Conservation (phyloP, 2,888 invertebrate species). For the Tiliacea citrago region DNA sequence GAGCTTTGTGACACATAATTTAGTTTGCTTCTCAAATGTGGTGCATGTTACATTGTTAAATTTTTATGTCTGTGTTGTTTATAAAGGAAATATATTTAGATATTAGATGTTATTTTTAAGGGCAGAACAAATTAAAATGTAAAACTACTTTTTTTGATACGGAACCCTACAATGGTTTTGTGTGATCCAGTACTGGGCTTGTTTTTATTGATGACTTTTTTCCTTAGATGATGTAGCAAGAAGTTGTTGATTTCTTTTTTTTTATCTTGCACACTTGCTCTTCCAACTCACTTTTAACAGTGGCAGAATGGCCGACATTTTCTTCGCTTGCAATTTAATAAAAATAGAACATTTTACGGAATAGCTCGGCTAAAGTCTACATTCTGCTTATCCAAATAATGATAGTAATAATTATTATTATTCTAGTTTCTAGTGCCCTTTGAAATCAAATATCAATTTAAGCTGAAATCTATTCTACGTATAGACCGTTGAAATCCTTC, state of each 20-base stretch:
- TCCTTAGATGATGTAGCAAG: no score
- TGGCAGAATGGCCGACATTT: no score
- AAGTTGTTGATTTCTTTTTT: no score
- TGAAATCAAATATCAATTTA: constrained; percentile 21
- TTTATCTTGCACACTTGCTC: no score
- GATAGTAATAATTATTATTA: no score
- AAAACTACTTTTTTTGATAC: neutral
- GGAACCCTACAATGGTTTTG: neutral
- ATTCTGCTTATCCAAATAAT: constrained; percentile 2
- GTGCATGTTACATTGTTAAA: constrained; percentile 5
- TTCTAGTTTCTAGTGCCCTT: neutral
- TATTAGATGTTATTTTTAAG: neutral
- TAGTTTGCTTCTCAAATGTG: constrained; percentile 34
- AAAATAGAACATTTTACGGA: no score
- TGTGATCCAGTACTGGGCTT: neutral
- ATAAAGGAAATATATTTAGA: neutral
- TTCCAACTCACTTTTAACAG: no score
- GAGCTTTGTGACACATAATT: constrained; percentile 48
- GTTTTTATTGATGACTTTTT: no score
- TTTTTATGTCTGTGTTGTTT: neutral
- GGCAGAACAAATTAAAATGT: no score
- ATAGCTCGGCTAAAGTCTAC: no score
- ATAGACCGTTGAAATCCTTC: neutral
- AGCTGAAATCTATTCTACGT: neutral
- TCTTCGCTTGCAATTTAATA: no score